A percentile compares a stretch with the other conserved stretches of the same genome.
Evolutionary conservation across 2,888 invertebrate genomes (phyloP).

Genomic region (Rotaria macrura): DNA sequence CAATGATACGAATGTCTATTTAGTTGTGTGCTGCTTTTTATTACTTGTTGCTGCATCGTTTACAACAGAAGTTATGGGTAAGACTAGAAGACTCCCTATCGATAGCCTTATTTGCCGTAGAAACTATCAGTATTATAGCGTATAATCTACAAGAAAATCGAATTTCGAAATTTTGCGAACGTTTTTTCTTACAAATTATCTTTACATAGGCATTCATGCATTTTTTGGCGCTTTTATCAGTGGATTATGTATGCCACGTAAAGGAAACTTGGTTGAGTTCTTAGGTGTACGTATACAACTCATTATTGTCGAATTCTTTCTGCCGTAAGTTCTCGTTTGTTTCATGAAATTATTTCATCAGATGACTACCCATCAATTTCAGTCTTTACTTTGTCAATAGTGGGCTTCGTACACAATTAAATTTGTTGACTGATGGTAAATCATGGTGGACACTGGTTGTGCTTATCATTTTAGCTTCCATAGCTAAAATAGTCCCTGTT

Average conservation of each 20-base stretch:
- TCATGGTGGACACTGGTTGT: background rate
- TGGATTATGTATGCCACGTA: background rate
- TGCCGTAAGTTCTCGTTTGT: background rate
- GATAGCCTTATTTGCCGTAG: too few relatives aligned
- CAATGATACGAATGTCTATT: background rate
- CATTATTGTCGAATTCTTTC: background rate
- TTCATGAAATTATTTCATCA: background rate
- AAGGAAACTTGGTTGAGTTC: background rate
- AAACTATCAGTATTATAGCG: too few relatives aligned
- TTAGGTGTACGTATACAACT: background rate
- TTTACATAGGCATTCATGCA: background rate
- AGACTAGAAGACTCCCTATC: background rate
- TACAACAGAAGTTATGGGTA: background rate
- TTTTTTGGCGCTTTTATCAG: background rate
- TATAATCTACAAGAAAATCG: too few relatives aligned
- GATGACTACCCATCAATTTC: background rate
- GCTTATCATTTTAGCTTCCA: background rate
- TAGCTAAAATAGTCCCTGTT: background rate
- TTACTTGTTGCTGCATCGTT: background rate
- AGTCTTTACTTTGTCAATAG: constrained; percentile 1
- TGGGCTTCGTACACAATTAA: background rate
- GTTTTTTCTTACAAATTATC: too few relatives aligned
- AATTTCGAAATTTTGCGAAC: too few relatives aligned
- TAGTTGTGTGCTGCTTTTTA: background rate
- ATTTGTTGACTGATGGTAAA: background rate